A percentile compares a stretch with the other conserved stretches of the same genome.
Conservation (phyloP, 2,113 vertebrate species). For the Laticauda colubrina region DNA sequence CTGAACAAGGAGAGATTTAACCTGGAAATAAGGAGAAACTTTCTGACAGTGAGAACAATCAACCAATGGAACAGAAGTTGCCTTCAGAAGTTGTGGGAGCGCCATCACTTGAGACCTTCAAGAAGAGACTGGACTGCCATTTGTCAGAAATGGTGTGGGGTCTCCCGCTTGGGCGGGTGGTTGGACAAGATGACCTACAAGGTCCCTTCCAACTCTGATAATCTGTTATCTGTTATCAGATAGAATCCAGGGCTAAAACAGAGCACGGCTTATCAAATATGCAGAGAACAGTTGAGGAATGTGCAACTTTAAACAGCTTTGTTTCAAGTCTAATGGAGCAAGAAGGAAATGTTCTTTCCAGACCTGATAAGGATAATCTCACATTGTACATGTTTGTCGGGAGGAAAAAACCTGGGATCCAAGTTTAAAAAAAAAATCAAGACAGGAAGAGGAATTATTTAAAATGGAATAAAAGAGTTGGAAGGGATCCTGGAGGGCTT, state of each 20-base stretch:
- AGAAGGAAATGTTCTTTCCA: background rate
- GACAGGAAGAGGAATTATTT: background rate
- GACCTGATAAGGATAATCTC: background rate
- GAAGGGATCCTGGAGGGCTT: background rate
- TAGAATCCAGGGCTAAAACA: background rate
- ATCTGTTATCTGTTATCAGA: background rate
- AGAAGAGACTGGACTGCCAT: too few species aligned
- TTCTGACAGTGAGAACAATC: too few species aligned
- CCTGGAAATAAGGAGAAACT: too few species aligned
- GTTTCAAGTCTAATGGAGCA: background rate
- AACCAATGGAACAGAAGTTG: too few species aligned
- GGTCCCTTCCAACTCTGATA: too few species aligned
- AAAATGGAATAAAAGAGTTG: background rate
- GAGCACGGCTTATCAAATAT: background rate
- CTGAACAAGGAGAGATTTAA: too few species aligned
- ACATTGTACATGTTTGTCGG: background rate
- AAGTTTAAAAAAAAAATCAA: background rate
- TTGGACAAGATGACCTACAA: too few species aligned
- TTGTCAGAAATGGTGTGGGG: too few species aligned
- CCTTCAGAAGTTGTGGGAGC: too few species aligned
- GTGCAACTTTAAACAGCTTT: background rate
- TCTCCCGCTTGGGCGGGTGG: too few species aligned
- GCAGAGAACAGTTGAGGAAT: background rate
- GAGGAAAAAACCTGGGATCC: background rate
- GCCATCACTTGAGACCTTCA: accelerated